Evolutionary conservation across 2,113 vertebrate species (phyloP).

Genomic region (Etheostoma spectabile): DNA sequence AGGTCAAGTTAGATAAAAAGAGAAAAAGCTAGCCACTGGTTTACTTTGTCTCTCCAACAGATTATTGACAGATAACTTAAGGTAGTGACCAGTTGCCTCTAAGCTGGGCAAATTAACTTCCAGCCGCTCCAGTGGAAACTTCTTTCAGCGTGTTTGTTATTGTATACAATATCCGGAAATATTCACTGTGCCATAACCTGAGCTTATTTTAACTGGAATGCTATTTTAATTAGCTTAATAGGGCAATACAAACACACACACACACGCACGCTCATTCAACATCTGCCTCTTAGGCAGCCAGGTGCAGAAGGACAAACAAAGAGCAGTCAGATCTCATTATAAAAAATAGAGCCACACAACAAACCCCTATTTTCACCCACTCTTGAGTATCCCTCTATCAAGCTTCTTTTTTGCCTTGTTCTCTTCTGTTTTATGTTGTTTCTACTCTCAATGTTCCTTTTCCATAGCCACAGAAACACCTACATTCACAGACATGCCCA

Average conservation of each 20-base stretch:
- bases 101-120: not conserved
- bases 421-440: too few relatives aligned
- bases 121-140: not conserved
- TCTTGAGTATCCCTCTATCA: not conserved
- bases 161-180: not conserved
- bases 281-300: constrained; percentile 54
- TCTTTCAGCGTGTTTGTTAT: not conserved
- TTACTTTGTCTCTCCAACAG: not conserved
- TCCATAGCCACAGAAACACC: not conserved
- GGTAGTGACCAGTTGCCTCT: not conserved
- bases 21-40: too few relatives aligned
- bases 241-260: not conserved
- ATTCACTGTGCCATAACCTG: not conserved
- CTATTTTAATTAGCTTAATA: not conserved
- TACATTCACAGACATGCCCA: not conserved
- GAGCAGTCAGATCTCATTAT: constrained; percentile 51
- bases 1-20: too few relatives aligned
- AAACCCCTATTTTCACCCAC: constrained; percentile 16
- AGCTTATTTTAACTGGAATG: not conserved
- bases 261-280: constrained; percentile 36
- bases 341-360: constrained; percentile 15
- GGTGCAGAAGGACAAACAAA: constrained; percentile 64
- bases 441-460: not conserved
- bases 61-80: too few relatives aligned
- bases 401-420: too few relatives aligned